These are phyloP conservation scores for Drosophila burlai DNA, from an alignment of 1,140 invertebrate species.

Conservation along the genomic window DNA sequence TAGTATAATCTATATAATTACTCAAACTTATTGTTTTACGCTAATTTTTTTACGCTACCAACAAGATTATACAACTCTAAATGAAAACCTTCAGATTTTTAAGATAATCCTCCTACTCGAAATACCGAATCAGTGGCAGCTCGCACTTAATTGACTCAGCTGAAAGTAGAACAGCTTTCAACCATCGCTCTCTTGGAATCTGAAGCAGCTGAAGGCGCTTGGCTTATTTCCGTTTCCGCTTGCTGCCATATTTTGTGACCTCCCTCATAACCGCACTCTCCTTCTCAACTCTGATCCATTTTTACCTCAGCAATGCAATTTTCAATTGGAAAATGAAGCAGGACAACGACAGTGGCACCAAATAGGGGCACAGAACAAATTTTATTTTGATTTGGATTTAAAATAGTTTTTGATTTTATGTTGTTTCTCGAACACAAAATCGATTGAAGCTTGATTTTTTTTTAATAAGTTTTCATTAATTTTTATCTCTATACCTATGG, in stretches of 20 bases:
- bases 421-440: neutral
- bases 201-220: constrained; percentile 61
- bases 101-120: neutral
- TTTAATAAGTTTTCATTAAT: no score
- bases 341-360: constrained; percentile 11
- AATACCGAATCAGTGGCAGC: neutral
- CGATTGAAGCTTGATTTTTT: neutral
- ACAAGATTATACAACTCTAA: neutral
- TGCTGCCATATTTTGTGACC: constrained; percentile 53
- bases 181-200: constrained; percentile 32
- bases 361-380: neutral
- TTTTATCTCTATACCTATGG: neutral
- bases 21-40: no score
- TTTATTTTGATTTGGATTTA: neutral
- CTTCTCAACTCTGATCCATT: constrained; percentile 1
- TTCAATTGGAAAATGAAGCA: constrained; percentile 39
- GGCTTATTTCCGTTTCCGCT: constrained; percentile 73
- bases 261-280: neutral
- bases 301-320: constrained; percentile 51
- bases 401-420: neutral
- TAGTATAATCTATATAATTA: no score
- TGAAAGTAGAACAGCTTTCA: constrained; percentile 43
- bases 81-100: no score
- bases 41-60: neutral
- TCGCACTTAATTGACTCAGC: constrained; percentile 19